Conservation (phyloP, 2,113 vertebrate species). For the Heterocephalus glaber region DNA sequence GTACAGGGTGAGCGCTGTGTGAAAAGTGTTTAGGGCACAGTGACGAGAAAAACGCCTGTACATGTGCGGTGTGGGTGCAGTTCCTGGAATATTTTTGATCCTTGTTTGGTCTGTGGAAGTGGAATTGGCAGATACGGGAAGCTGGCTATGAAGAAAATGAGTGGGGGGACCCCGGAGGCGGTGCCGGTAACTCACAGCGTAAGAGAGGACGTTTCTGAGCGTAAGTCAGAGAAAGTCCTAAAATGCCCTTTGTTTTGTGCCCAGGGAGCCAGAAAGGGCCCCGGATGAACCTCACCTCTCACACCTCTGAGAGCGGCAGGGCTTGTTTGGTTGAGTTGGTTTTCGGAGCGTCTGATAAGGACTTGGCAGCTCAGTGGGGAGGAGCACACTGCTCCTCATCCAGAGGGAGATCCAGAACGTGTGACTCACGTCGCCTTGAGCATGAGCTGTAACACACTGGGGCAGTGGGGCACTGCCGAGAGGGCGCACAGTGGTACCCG, state of each 20-base stretch:
- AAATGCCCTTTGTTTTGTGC: fast-evolving
- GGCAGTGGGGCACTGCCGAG: fast-evolving
- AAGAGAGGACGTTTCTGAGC: not conserved
- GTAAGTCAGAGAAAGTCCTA: fast-evolving
- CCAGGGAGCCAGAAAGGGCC: fast-evolving
- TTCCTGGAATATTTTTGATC: not conserved
- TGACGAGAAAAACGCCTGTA: fast-evolving
- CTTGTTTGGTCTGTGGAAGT: not conserved
- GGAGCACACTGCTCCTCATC: not conserved
- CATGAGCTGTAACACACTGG: fast-evolving
- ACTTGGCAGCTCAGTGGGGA: not conserved
- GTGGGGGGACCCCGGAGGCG: fast-evolving
- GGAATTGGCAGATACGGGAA: fast-evolving
- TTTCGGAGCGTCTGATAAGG: not conserved
- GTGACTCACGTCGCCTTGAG: fast-evolving
- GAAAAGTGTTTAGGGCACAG: fast-evolving
- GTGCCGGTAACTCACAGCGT: fast-evolving
- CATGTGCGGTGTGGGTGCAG: fast-evolving
- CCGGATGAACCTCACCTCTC: fast-evolving
- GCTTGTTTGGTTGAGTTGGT: not conserved
- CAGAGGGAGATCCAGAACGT: not conserved
- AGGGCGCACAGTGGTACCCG: no score
- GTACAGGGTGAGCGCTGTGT: fast-evolving
- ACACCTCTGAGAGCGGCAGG: not conserved
- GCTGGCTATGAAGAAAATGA: not conserved